Base-by-base conservation (phyloP, 1,140 invertebrate species). In the Manduca sexta region DNA sequence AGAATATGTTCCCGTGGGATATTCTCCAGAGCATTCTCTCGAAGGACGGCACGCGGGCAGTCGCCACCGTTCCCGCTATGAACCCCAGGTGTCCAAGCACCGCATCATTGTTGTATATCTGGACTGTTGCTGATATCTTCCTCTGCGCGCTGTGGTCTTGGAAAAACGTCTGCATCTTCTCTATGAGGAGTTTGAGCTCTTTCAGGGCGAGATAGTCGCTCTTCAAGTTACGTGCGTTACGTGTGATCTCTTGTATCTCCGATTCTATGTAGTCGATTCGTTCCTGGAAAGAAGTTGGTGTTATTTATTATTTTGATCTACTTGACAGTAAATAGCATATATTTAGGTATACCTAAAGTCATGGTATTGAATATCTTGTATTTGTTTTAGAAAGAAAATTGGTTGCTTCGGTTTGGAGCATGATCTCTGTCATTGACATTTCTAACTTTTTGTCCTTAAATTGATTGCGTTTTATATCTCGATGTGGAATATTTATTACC, bases 91-190 rank as follows among this genome's bases (percentile, higher is more conserved):
- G 82, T 0, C 74, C 82, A 2, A 95, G 92, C 55, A 95, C 94
- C 83, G 84, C 97, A 91, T 55, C 95, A 76, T 69, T 90, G 86
- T 69, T 94, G 89, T 54, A 94, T 88, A 61, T 92, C 90, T 72
- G 93, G 87, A 63, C 94, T 87, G 83, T 94, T 88, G 68, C 93
- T 87, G 74, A 88, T 45, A 76, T 86, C 63, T 66, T 88, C 60
- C 80, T 72, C 13, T 82, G 76, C 0, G 75, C 90, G 65, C 90
- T 90, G 81, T 91, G 89, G 64, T 97, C 95, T 77, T 92, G 92
- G 84, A 98, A 98, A 80, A 98, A 98, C 0, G 88, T 88, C 80
- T 97, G 94, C 1, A 95, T 96, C 79, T 97, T 97, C 56, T 93
- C 91, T 38, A 98, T 89, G 17, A 98, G 93, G 59, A 97, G 92